These are phyloP conservation scores for Drosophila ezoana DNA, from an alignment of 2,888 invertebrate species.

Conservation along the genomic window DNA sequence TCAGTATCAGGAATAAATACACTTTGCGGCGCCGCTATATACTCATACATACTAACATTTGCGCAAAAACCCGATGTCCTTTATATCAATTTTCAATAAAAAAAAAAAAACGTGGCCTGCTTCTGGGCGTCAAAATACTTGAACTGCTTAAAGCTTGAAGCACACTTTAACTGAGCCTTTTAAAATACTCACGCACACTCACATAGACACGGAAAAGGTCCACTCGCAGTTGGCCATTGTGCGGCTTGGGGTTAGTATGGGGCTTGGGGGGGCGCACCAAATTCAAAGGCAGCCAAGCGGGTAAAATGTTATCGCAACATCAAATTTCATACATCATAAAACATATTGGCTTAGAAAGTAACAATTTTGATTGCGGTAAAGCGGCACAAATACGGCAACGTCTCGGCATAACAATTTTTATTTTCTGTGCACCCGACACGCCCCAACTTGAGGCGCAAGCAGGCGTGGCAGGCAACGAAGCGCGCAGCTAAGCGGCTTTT, in stretches of 20 bases:
- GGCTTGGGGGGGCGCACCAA: conserved; percentile 17
- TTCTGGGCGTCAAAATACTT: conserved; percentile 35
- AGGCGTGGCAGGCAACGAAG: conserved; percentile 66
- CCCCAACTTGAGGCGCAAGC: conserved; percentile 42
- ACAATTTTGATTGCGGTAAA: conserved; percentile 79
- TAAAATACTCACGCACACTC: conserved; percentile 4
- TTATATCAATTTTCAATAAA: not conserved
- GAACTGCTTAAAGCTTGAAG: conserved; percentile 29
- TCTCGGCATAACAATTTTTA: conserved; percentile 60
- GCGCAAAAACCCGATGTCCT: not conserved
- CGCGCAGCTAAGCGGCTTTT: conserved; percentile 52
- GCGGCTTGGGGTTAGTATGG: conserved; percentile 1
- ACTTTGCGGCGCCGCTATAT: no score
- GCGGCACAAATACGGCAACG: conserved; percentile 55
- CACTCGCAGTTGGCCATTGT: conserved; percentile 24
- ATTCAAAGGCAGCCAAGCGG: conserved; percentile 74
- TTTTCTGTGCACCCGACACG: conserved; percentile 5
- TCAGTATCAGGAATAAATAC: no score
- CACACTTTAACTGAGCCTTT: conserved; percentile 46
- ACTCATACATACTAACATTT: not conserved
- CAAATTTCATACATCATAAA: conserved; percentile 83
- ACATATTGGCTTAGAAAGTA: conserved; percentile 82
- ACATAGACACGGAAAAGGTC: conserved; percentile 23
- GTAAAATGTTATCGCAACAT: conserved; percentile 82
- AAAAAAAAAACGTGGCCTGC: conserved; percentile 34